Base-by-base conservation (phyloP, 2,797 vertebrate species). In the Ctenosaura bakeri region DNA sequence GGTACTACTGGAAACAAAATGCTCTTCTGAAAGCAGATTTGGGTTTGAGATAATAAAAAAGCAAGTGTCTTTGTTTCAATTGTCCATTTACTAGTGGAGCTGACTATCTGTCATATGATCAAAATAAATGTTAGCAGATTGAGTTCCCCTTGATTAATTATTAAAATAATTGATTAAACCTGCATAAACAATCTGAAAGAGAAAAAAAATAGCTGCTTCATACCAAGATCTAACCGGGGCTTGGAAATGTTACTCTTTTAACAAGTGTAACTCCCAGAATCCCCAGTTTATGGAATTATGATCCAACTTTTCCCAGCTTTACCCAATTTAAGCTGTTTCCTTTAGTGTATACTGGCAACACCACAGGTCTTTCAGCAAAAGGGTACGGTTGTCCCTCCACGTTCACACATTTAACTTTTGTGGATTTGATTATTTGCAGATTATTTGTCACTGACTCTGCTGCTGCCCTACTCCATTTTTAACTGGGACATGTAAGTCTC, bases 21-120 rank as follows among this genome's bases (percentile, higher is more conserved):
- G 62, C 84, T 94, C 93, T 96, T 94, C 93, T 93, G 95, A 96
- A 94, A 96, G 95, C 73, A 71, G 77, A 92, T 85, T 93, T 94
- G 93, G 92, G 89, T 94, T 92, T 93, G 92, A 96, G 94, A 90
- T 95, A 95, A 93, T 87, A 90, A 86, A 84, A 77, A 26, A 24
- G 38, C 85, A 71, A 1, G 12, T 20, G 64, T 69, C 42, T 78
- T 78, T 78, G 18, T 88, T 78, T 66, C 71, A 3, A 79, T 73
- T 38, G 14, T 29, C 29, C 77, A 59, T 83, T 83, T 87, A 52
- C 22, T 50, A 73, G 16, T 26, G 29, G 59, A 20, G 38, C 20
- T 35, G 10, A 12, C 73, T 38, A 5, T 13, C 35, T 56, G 35
- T 91, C 35, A 32, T 13, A 46, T 42, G 9, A 29, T 20, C 18